phyloP scores from a whole-genome alignment of 2,113 vertebrate genomes.

The Cinclus mexicanus region DNA sequence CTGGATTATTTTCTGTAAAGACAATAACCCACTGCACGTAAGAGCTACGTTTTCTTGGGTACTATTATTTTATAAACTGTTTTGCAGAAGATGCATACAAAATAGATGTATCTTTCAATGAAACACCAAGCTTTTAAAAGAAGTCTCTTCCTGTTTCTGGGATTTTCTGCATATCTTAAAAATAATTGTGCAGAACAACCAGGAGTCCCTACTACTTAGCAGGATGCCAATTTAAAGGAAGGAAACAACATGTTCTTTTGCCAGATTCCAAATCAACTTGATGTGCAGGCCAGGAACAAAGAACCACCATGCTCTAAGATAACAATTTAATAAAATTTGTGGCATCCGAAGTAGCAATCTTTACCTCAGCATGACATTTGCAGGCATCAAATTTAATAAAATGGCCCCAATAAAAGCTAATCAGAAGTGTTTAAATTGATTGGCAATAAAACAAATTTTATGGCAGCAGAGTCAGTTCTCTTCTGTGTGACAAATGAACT shows the following conservation, averaged over 20 bases:
- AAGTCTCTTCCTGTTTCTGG: background rate
- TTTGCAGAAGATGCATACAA: background rate
- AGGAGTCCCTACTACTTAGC: background rate
- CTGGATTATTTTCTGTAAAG: background rate
- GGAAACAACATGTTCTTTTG: background rate
- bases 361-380: conserved; percentile 27
- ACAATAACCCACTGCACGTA: background rate
- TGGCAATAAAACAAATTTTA: conserved; percentile 68
- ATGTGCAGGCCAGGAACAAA: conserved; percentile 2
- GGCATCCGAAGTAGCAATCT: conserved; percentile 48
- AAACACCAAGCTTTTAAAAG: background rate
- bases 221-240: background rate
- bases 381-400: conserved; percentile 65
- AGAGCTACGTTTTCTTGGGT: background rate
- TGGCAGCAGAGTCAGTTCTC: conserved; percentile 51
- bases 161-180: background rate
- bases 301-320: conserved; percentile 11
- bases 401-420: conserved; percentile 67
- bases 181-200: background rate
- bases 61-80: background rate
- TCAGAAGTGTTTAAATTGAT: conserved; percentile 65
- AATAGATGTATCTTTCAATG: background rate
- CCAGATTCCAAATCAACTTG: background rate
- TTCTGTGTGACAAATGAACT: conserved; percentile 65
- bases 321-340: conserved; percentile 42